Conservation (phyloP, 2,113 vertebrate genomes). For the Lamprologus tigripictilis region DNA sequence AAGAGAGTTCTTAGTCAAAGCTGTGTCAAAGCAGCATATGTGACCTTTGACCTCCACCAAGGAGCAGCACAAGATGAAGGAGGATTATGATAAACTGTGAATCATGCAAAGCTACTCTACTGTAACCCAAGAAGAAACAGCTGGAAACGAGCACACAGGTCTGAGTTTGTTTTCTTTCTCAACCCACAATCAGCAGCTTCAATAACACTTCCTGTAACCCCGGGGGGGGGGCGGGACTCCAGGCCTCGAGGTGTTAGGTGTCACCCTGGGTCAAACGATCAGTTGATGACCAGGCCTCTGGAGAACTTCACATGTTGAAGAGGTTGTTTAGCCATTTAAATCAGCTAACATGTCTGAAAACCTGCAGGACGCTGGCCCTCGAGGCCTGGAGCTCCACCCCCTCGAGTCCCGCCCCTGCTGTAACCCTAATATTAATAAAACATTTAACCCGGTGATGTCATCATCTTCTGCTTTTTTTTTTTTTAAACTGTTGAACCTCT, state of each 20-base stretch:
- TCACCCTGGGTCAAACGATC: neutral
- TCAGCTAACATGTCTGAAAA: neutral
- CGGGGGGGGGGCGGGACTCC: neutral
- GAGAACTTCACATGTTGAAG: neutral
- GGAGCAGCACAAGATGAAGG: neutral
- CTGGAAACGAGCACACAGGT: neutral
- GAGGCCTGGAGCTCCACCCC: neutral
- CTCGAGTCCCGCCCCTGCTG: fast-evolving
- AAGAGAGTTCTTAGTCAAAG: too few species aligned
- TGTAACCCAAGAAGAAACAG: neutral
- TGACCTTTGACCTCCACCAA: neutral
- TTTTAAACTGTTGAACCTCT: neutral
- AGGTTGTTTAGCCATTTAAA: neutral
- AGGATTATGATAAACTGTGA: neutral
- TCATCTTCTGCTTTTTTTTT: neutral
- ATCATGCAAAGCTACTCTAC: neutral
- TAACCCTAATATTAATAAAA: neutral
- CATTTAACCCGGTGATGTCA: neutral
- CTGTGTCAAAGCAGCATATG: neutral
- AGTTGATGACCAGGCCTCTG: neutral
- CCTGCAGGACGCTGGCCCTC: neutral
- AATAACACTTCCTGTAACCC: neutral
- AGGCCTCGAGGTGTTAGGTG: neutral
- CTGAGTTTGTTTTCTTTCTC: neutral
- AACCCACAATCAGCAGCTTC: too few species aligned